Evolutionary conservation across 2,113 vertebrate genomes (phyloP), one percentile per base, ranked within the genome.

Genomic region (Galbula dea): DNA sequence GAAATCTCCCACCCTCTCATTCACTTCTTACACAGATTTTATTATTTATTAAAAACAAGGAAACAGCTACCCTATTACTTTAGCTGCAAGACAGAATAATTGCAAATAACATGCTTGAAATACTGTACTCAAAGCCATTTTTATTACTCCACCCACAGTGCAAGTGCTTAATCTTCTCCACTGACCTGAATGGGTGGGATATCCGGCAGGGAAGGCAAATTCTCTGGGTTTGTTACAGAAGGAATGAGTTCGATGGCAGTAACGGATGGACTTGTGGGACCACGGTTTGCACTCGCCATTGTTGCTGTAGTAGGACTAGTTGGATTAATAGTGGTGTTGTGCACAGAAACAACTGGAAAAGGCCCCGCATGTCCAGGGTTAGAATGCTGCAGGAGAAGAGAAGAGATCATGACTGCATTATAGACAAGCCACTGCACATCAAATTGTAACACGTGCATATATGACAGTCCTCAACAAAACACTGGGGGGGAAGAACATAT

Each of bases 121-220:
- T 12, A 30, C 20, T 39, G 12, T 46, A 58, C 49, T 67, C 43
- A 24, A 72, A 77, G 45, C n/a, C n/a, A n/a, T n/a, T n/a, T n/a
- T 37, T 29, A 30, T 43, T 17, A 37, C 19, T 49, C 41, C 22
- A 45, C 29, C 26, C 27, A 7, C 24, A n/a, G 29, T 5, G 0
- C 9, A 30, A 87, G 18, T 17, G 23, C 18, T 34, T 51, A n/a
- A 27, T 67, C 32, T 52, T 37, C 27, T 52, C 52, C 90, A 97
- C 98, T 96, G 91, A 99, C 99, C 98, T 99, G 99, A 96, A 99
- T 99, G 69, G 99, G 99, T 7, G 99, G 99, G 95, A 99, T 99
- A 96, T 99, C 99, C 1, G 99, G 99, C 83, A 99, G 95, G 20
- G 98, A 99, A 76, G 99, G 99, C 89, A 99, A 98, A 95, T 99